These are phyloP conservation scores for Lasiommata megera DNA, from an alignment of 2,888 invertebrate species.

Conservation along the genomic window DNA sequence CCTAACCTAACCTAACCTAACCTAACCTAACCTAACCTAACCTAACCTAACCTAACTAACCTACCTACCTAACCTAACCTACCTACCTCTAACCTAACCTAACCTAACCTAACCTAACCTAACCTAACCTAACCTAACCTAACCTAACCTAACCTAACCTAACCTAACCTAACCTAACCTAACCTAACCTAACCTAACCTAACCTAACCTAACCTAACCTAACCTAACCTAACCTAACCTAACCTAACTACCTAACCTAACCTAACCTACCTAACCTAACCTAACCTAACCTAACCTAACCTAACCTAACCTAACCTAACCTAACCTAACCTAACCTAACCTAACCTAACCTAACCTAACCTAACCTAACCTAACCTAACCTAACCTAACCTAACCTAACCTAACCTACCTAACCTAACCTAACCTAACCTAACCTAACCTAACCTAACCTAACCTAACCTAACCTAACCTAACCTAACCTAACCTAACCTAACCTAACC, in stretches of 20 bases:
- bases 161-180: constrained; percentile 9
- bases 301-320: constrained; percentile 6
- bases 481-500: constrained; percentile 8
- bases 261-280: constrained; percentile 7
- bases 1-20: constrained; percentile 12
- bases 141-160: constrained; percentile 7
- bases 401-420: constrained; percentile 8
- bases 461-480: constrained; percentile 7
- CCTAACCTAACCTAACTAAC: constrained; percentile 16
- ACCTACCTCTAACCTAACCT: constrained; percentile 17
- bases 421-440: constrained; percentile 8
- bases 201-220: constrained; percentile 9
- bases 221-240: constrained; percentile 6
- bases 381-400: constrained; percentile 6
- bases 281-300: constrained; percentile 7
- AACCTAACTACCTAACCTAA: constrained; percentile 8
- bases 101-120: constrained; percentile 21
- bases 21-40: constrained; percentile 9
- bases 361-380: constrained; percentile 8
- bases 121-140: constrained; percentile 8
- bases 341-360: constrained; percentile 1
- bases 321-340: constrained; percentile 1
- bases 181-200: constrained; percentile 9
- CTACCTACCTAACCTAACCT: constrained; percentile 24
- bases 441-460: constrained; percentile 7